These are phyloP conservation scores for Mustela lutreola DNA, from an alignment of 2,113 vertebrate species.

Conservation along the genomic window DNA sequence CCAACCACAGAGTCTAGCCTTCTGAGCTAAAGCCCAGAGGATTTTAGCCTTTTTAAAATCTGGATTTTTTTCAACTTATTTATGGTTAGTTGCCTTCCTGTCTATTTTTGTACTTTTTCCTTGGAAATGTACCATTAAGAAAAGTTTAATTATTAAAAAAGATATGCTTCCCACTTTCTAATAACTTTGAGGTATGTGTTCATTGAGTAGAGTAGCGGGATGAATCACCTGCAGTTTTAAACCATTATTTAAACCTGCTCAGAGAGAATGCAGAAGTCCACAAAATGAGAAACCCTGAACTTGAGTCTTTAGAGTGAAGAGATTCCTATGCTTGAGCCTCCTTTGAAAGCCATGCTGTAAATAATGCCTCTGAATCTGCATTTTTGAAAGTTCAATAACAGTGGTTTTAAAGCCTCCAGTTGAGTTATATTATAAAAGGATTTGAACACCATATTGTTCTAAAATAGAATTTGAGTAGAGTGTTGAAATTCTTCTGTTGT, in stretches of 20 bases:
- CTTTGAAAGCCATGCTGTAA: conserved; percentile 21
- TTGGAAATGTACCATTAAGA: background rate
- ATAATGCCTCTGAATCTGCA: background rate
- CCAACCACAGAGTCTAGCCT: background rate
- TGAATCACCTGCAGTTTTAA: background rate
- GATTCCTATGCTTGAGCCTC: background rate
- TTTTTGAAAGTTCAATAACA: background rate
- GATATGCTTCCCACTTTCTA: background rate
- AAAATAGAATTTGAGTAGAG: background rate
- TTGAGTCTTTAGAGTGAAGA: background rate
- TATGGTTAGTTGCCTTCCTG: background rate
- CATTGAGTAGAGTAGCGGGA: background rate
- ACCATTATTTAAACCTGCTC: background rate
- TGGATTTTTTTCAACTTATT: background rate
- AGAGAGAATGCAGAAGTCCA: background rate
- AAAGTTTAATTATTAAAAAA: conserved; percentile 1
- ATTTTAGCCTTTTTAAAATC: conserved; percentile 28
- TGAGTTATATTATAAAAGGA: background rate
- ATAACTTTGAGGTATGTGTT: background rate
- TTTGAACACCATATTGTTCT: conserved; percentile 36
- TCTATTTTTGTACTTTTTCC: background rate
- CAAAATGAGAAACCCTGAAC: background rate
- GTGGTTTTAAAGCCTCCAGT: background rate
- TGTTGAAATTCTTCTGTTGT: conserved; percentile 47
- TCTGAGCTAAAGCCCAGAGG: background rate